Evolutionary conservation across 64 coral and sea anemone genomes (phyloP).

Genomic region (Montipora capricornis): DNA sequence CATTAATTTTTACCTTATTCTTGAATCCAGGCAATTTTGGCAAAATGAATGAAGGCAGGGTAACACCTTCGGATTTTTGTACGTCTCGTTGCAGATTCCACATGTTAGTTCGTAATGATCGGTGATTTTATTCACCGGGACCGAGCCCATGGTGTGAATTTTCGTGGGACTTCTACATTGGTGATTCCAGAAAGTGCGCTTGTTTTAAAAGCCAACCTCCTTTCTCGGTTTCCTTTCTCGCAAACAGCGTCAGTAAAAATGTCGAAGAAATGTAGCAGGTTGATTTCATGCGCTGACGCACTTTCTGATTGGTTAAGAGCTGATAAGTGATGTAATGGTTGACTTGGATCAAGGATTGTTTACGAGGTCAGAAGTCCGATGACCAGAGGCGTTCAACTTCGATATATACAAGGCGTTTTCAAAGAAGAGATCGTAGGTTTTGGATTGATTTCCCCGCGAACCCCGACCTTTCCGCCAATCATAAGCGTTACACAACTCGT

Average conservation of each 20-base stretch:
- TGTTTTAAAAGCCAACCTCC: neutral
- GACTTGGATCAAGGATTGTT: neutral
- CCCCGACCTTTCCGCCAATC: no score
- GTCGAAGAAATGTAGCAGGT: slow-evolving; percentile 27
- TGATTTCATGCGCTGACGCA: slow-evolving; percentile 3
- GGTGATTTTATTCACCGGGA: slow-evolving; percentile 84
- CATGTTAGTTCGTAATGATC: slow-evolving; percentile 89
- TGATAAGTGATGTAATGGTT: slow-evolving; percentile 25
- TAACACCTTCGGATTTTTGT: slow-evolving; percentile 91
- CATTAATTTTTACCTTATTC: slow-evolving; percentile 61
- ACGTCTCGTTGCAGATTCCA: slow-evolving; percentile 86
- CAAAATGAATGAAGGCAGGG: slow-evolving; percentile 94
- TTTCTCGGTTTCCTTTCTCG: neutral
- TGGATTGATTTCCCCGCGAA: no score
- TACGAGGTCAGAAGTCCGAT: neutral
- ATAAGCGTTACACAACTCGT: no score
- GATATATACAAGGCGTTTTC: no score
- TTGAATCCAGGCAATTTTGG: slow-evolving; percentile 81
- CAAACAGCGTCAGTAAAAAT: neutral
- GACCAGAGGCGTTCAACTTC: no score
- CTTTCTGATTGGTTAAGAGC: slow-evolving; percentile 3
- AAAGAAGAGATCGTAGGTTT: no score
- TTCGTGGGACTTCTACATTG: neutral
- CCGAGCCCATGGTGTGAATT: slow-evolving; percentile 68
- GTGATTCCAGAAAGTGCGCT: neutral